phyloP scores from a whole-genome alignment of 2,888 invertebrate species.

The Ichneumon xanthorius region DNA sequence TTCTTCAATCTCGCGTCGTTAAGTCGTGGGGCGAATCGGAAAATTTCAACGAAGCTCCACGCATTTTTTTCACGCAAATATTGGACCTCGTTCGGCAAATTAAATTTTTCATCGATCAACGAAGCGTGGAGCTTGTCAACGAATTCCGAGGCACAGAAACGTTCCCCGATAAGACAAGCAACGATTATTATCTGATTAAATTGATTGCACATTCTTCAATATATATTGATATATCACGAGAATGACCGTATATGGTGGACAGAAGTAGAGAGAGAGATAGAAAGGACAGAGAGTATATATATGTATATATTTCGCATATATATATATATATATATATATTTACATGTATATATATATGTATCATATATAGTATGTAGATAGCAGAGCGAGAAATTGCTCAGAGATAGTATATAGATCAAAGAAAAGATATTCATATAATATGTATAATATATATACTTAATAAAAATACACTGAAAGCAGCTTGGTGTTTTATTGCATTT shows the following conservation, averaged over 20 bases:
- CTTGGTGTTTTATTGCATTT: slow-evolving; percentile 83
- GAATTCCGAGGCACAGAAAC: slow-evolving; percentile 50
- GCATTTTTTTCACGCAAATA: background rate
- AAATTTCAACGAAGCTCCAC: slow-evolving; percentile 11
- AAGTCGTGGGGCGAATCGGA: background rate
- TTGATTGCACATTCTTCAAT: slow-evolving; percentile 57
- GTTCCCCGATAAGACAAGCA: slow-evolving; percentile 5
- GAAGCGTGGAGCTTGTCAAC: slow-evolving; percentile 33
- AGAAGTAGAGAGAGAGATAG: slow-evolving; percentile 56
- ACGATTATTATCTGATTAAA: slow-evolving; percentile 38
- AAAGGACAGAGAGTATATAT: slow-evolving; percentile 55
- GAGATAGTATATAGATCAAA: slow-evolving; percentile 73
- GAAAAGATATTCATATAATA: slow-evolving; percentile 68
- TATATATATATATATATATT: slow-evolving; percentile 67
- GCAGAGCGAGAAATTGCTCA: slow-evolving; percentile 64
- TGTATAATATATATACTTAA: slow-evolving; percentile 75
- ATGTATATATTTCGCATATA: slow-evolving; percentile 52
- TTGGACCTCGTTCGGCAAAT: background rate
- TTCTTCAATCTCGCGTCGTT: background rate
- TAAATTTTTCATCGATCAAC: background rate
- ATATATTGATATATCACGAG: slow-evolving; percentile 66
- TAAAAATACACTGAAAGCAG: slow-evolving; percentile 84
- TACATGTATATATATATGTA: slow-evolving; percentile 51
- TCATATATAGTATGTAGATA: slow-evolving; percentile 51
- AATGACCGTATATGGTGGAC: slow-evolving; percentile 58